Percentiles rank a stretch among this genome's conserved stretches.
Evolutionary conservation across 2,113 vertebrate species (phyloP).

Genomic region (Pseudonaja textilis): DNA sequence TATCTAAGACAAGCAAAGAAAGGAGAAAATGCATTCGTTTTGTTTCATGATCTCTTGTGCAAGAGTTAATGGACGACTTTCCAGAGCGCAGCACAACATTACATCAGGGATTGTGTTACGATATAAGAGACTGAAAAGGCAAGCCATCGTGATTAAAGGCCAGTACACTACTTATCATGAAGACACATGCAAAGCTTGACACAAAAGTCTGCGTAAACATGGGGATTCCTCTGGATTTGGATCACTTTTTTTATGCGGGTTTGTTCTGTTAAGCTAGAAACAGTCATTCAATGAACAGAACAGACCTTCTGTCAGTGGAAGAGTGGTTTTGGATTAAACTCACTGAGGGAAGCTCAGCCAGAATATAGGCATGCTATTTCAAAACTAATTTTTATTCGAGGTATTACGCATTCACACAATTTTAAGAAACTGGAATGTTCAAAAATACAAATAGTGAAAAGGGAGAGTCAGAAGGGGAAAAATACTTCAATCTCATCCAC

Average conservation of each 20-base stretch:
- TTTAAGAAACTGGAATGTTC: slow-evolving; percentile 18
- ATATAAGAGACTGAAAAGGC: background rate
- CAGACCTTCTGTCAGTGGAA: background rate
- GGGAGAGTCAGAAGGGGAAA: background rate
- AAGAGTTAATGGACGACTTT: background rate
- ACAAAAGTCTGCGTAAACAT: background rate
- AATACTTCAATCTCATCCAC: background rate
- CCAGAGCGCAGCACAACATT: background rate
- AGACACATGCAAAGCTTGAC: background rate
- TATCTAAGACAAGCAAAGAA: slow-evolving; percentile 47
- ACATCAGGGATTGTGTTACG: background rate
- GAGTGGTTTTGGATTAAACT: background rate
- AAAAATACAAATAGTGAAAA: background rate
- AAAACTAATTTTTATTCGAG: slow-evolving; percentile 57
- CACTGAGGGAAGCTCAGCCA: slow-evolving; percentile 38
- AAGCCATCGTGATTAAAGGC: background rate
- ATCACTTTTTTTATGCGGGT: background rate
- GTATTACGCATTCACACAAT: slow-evolving; percentile 24
- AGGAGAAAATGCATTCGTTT: background rate
- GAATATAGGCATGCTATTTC: slow-evolving; percentile 58
- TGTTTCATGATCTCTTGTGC: background rate
- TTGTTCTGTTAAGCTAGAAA: background rate
- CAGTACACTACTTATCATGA: background rate
- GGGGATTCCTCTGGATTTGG: background rate
- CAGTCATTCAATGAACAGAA: background rate